Evolutionary conservation across 23 tunicate species (phyloP), one percentile per base, ranked within the genome.

Genomic region (Styela plicata): DNA sequence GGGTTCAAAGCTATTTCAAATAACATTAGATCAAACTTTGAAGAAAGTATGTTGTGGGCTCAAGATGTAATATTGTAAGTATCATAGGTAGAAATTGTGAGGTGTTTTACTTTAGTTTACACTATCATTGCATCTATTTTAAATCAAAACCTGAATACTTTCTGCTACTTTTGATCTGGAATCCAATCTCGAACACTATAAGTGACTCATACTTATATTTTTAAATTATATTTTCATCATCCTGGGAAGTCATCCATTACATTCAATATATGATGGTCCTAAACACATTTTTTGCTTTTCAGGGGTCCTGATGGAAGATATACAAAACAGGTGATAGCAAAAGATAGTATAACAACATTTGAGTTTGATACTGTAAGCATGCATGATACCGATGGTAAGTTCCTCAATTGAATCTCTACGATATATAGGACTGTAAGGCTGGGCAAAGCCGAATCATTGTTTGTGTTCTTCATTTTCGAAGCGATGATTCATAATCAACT

Each of bases 11-110:
- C 81, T 7, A 18, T 76, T 36, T 67, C 63, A 20, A 71, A 33
- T 44, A 67, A 67, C 0, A 30, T 29, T 18, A n/a, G 81, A 44
- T 76, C 81, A 5, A 76, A 76, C 31, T 76, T 76, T 53, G 81
- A 76, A 76, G 81, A 76, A 76, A 76, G 65, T 65, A 36, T 76
- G 66, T n/a, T 36, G 27, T 76, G 81, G 81, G n/a, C 30, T 21
- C 37, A 64, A n/a, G 81, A 76, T 44, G 57, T 44, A 20, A 44
- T 76, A 24, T 29, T 76, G 81, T 76, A 53, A 36, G 81, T 73
- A 10, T 28, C n/a, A n/a, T n/a, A n/a, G n/a, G n/a, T n/a, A n/a
- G n/a, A n/a, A 57, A 57, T 57, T 20, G 18, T 18, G 64, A n/a
- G n/a, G n/a, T n/a, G n/a, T n/a, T 24, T 17, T 13, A 68, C 27